These are phyloP conservation scores for Coccyzus lansbergi DNA, from an alignment of 2,797 vertebrate genomes.

Conservation along the genomic window DNA sequence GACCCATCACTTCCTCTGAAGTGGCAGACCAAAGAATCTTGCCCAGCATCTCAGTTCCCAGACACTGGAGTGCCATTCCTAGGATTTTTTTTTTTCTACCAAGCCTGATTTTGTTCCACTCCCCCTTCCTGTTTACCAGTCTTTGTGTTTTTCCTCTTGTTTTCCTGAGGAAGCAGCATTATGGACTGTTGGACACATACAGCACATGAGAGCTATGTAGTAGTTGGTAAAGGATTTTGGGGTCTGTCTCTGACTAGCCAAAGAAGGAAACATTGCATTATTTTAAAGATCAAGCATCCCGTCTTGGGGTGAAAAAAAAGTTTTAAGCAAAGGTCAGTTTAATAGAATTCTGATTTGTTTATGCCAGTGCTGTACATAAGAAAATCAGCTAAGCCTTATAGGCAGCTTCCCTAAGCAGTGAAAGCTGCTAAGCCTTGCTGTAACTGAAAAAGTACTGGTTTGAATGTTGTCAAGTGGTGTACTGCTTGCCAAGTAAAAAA, in stretches of 20 bases:
- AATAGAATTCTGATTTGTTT: neutral
- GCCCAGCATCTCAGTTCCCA: too few relatives aligned
- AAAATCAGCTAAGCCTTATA: neutral
- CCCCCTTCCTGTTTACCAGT: too few relatives aligned
- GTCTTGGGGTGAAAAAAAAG: fast-evolving
- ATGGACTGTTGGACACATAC: neutral
- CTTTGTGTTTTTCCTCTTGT: neutral
- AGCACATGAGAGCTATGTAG: fast-evolving
- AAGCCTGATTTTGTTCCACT: too few relatives aligned
- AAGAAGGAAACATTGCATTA: neutral
- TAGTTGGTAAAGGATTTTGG: neutral
- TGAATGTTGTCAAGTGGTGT: neutral
- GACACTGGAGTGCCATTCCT: too few relatives aligned
- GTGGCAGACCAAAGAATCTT: too few relatives aligned
- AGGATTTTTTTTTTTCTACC: too few relatives aligned
- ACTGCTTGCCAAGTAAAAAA: neutral
- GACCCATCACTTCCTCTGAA: too few relatives aligned
- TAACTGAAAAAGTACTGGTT: neutral
- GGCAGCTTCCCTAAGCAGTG: neutral
- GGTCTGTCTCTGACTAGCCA: neutral
- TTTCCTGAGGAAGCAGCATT: neutral
- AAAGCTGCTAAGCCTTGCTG: neutral
- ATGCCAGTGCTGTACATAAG: neutral
- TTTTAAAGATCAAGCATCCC: neutral
- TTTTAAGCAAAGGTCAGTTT: neutral